Evolutionary conservation across 2,888 invertebrate species (phyloP).

Genomic region (Eristalinus sepulchralis): DNA sequence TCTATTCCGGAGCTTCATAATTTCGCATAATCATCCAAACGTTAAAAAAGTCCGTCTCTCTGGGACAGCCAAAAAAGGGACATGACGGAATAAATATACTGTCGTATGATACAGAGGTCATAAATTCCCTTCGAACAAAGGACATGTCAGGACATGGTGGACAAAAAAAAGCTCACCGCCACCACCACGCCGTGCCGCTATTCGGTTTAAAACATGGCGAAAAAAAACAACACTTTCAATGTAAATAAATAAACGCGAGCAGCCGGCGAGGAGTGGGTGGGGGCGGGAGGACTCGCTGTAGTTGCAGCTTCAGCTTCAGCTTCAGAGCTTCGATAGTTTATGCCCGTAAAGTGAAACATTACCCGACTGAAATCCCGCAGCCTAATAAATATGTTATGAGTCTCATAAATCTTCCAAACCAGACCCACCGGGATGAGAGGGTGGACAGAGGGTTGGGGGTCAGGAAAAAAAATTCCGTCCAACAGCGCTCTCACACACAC

Average conservation of each 20-base stretch:
- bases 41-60: neutral
- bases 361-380: constrained; percentile 4
- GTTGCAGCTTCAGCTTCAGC: neutral
- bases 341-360: constrained; percentile 9
- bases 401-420: constrained; percentile 23
- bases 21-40: neutral
- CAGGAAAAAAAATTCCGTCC: neutral
- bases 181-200: neutral
- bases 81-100: neutral
- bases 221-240: neutral
- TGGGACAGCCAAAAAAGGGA: neutral
- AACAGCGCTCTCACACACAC: neutral
- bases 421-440: neutral
- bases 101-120: neutral
- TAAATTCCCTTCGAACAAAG: neutral
- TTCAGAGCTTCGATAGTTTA: neutral
- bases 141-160: neutral
- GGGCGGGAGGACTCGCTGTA: neutral
- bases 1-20: too few relatives aligned
- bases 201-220: neutral
- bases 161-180: neutral
- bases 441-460: neutral
- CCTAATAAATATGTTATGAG: constrained; percentile 53
- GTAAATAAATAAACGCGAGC: neutral
- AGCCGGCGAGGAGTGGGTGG: neutral